Conservation (phyloP, 2,797 vertebrate species). For the Lutjanus campechanus region DNA sequence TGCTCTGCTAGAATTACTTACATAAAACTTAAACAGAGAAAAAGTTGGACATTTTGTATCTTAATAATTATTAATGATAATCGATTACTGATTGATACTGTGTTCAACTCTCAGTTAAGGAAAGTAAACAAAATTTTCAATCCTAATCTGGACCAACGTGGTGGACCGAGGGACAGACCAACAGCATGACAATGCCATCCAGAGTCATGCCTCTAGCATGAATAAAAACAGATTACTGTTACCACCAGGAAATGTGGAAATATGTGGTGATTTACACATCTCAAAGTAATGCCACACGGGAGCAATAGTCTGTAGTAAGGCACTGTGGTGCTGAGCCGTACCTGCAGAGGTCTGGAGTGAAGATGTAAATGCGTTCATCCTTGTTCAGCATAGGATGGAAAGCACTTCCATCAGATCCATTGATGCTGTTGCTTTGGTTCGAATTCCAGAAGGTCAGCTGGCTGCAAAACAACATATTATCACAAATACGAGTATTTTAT, state of each 20-base stretch:
- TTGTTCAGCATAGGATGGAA: slow-evolving; percentile 87
- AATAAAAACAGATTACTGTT: too few species aligned
- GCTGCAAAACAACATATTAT: slow-evolving; percentile 67
- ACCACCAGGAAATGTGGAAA: neutral
- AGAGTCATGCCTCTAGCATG: too few species aligned
- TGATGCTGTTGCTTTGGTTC: slow-evolving; percentile 86
- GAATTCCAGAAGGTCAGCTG: slow-evolving; percentile 80
- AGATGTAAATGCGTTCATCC: slow-evolving; percentile 83
- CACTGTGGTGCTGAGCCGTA: slow-evolving; percentile 46
- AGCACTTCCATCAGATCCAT: slow-evolving; percentile 86
- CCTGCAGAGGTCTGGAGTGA: slow-evolving; percentile 89
- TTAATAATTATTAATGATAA: too few species aligned
- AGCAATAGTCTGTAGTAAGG: neutral
- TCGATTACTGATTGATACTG: too few species aligned
- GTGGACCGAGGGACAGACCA: neutral
- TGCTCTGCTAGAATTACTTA: too few species aligned
- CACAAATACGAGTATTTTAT: neutral
- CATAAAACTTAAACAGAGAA: too few species aligned
- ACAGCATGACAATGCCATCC: neutral
- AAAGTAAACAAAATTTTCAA: too few species aligned
- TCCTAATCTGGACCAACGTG: neutral
- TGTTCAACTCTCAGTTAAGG: too few species aligned
- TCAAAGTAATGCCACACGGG: neutral
- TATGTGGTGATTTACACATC: neutral
- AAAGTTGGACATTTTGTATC: too few species aligned